Conservation (phyloP, 2,797 vertebrate genomes). For the Petrocephalus sullivani region DNA sequence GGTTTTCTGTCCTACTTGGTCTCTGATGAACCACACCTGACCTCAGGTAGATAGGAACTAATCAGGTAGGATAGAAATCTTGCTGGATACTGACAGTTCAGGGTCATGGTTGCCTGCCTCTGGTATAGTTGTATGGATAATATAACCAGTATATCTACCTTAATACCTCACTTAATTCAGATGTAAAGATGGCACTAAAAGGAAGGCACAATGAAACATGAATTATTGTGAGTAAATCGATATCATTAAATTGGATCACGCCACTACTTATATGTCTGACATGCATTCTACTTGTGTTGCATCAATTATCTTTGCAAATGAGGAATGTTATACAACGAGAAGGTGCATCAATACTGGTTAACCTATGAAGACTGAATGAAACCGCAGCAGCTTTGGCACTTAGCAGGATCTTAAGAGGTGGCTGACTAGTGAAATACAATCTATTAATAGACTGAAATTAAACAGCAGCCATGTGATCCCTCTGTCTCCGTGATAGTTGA, state of each 20-base stretch:
- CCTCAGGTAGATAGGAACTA: too few relatives aligned
- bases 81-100: too few relatives aligned
- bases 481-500: neutral
- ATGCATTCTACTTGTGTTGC: neutral
- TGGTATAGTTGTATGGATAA: neutral
- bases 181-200: slow-evolving; percentile 14
- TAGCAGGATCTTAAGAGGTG: neutral
- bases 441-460: slow-evolving; percentile 3
- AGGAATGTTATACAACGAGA: neutral
- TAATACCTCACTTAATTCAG: neutral
- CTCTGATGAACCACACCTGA: too few relatives aligned
- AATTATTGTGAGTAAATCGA: slow-evolving; percentile 6
- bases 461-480: neutral
- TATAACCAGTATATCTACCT: neutral
- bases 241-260: neutral
- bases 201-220: slow-evolving; percentile 7
- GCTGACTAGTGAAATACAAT: neutral
- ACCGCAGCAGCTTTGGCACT: neutral
- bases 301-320: neutral
- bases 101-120: too few relatives aligned
- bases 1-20: too few relatives aligned
- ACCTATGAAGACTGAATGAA: neutral
- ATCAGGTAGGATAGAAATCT: too few relatives aligned
- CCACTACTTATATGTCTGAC: neutral
- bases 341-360: neutral